phyloP scores from a whole-genome alignment of 2,888 invertebrate genomes.

The Euclidia mi region DNA sequence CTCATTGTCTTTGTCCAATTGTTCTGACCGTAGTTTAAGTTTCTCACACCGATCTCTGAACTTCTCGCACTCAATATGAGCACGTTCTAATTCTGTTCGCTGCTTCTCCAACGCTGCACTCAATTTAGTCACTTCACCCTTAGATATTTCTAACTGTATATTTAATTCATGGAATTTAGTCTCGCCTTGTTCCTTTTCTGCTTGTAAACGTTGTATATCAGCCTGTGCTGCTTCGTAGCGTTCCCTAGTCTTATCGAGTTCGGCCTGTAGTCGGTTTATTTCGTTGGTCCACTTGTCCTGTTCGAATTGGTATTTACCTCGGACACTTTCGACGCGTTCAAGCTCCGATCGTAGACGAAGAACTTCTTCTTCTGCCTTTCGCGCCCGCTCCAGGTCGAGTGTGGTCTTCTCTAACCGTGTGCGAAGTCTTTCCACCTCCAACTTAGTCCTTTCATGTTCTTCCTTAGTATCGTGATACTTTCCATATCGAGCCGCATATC shows the following conservation, averaged over 20 bases:
- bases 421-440: constrained; percentile 95
- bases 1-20: constrained; percentile 91
- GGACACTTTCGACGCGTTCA: constrained; percentile 93
- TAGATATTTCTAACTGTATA: constrained; percentile 94
- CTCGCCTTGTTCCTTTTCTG: constrained; percentile 92
- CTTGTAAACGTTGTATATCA: constrained; percentile 92
- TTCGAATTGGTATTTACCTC: constrained; percentile 90
- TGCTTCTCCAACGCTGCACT: constrained; percentile 94
- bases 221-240: constrained; percentile 93
- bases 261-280: constrained; percentile 94
- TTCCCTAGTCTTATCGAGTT: constrained; percentile 93
- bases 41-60: constrained; percentile 96
- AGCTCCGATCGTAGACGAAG: constrained; percentile 92
- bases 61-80: constrained; percentile 97
- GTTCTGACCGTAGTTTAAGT: constrained; percentile 92
- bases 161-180: constrained; percentile 93
- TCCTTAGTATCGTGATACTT: constrained; percentile 94
- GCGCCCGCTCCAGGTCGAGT: constrained; percentile 94
- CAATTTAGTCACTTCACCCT: constrained; percentile 94
- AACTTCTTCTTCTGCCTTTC: constrained; percentile 92
- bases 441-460: constrained; percentile 94
- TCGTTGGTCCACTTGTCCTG: constrained; percentile 89
- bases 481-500: constrained; percentile 92
- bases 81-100: constrained; percentile 94
- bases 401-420: constrained; percentile 95